Conservation (phyloP, 2,888 invertebrate genomes). For the Ophion costatus region DNA sequence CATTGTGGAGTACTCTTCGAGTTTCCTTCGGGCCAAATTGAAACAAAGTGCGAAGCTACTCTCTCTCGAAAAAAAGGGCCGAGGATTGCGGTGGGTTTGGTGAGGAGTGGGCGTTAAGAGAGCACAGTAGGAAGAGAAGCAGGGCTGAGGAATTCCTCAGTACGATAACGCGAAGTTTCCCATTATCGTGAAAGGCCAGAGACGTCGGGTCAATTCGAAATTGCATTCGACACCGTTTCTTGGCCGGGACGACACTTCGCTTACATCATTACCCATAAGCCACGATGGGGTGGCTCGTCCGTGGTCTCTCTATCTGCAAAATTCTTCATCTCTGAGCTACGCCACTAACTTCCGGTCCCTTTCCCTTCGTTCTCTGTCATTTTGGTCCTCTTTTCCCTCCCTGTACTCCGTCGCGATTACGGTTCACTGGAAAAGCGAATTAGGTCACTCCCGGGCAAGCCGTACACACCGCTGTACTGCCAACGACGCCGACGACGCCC, state of each 20-base stretch:
- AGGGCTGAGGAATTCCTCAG: not conserved
- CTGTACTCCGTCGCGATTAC: constrained; percentile 57
- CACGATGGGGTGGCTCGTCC: not conserved
- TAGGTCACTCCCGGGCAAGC: constrained; percentile 68
- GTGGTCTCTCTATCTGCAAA: constrained; percentile 42
- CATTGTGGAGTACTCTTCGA: too few relatives aligned
- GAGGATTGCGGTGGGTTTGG: too few relatives aligned
- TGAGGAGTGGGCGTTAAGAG: not conserved
- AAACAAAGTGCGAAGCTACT: too few relatives aligned
- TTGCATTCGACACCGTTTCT: constrained; percentile 31
- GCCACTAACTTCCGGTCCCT: constrained; percentile 1
- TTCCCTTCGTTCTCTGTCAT: constrained; percentile 10
- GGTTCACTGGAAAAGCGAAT: constrained; percentile 67
- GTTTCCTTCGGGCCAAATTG: too few relatives aligned
- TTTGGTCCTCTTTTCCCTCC: constrained; percentile 51
- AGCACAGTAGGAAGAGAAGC: not conserved
- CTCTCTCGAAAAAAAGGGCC: too few relatives aligned
- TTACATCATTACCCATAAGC: constrained; percentile 38
- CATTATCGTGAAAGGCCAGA: not conserved
- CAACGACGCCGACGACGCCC: constrained; percentile 43
- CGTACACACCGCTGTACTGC: constrained; percentile 49
- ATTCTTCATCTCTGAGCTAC: constrained; percentile 40
- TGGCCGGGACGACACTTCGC: constrained; percentile 34
- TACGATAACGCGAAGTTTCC: not conserved
- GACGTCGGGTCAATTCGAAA: constrained; percentile 27